phyloP scores from a whole-genome alignment of 64 coral and sea anemone genomes.

The Actinia tenebrosa region DNA sequence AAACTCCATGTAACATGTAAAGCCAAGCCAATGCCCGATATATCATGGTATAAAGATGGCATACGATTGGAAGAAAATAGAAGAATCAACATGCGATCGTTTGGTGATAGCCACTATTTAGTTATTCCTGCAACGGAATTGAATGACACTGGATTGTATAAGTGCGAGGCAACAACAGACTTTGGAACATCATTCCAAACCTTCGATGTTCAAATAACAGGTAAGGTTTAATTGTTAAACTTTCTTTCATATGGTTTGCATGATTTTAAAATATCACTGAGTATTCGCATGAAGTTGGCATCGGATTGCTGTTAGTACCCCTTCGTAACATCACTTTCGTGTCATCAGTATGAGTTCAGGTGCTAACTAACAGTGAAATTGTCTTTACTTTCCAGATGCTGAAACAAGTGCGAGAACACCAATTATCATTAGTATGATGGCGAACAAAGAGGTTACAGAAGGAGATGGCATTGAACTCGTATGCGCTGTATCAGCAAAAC shows the following conservation, averaged over 20 bases:
- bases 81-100: constrained; percentile 41
- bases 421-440: neutral
- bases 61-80: constrained; percentile 45
- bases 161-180: constrained; percentile 82
- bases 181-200: constrained; percentile 51
- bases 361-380: neutral
- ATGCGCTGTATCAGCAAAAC: constrained; percentile 58
- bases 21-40: constrained; percentile 67
- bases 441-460: constrained; percentile 52
- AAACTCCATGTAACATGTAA: constrained; percentile 54
- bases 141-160: constrained; percentile 79
- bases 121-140: constrained; percentile 38
- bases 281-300: too few species aligned
- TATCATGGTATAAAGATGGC: constrained; percentile 87
- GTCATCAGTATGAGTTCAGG: neutral
- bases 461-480: constrained; percentile 46
- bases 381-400: neutral
- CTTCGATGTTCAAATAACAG: constrained; percentile 74
- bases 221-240: constrained; percentile 26
- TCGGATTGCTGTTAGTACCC: too few species aligned
- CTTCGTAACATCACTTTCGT: neutral
- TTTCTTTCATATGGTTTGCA: neutral
- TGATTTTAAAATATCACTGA: neutral
- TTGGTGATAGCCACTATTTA: constrained; percentile 58
- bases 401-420: neutral